phyloP scores from a whole-genome alignment of 2,797 vertebrate genomes.

The Eurystomus glaucurus region DNA sequence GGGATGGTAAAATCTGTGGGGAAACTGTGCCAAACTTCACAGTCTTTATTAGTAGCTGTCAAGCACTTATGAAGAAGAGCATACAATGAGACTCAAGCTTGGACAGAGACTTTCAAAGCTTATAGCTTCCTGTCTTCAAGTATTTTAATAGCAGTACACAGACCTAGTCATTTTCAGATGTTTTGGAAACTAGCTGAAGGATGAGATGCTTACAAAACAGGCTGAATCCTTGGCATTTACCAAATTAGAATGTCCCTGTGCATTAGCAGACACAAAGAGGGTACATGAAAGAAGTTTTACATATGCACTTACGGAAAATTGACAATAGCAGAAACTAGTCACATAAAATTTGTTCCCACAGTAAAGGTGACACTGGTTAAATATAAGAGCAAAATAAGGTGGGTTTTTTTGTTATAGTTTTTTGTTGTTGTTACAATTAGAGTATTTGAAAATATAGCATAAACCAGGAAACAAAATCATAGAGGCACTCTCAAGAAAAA shows the following conservation, averaged over 20 bases:
- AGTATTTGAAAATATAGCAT: neutral
- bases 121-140: neutral
- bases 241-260: neutral
- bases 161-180: neutral
- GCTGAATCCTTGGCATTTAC: neutral
- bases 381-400: neutral
- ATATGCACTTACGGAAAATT: neutral
- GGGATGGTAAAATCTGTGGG: neutral
- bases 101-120: neutral
- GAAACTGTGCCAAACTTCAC: neutral
- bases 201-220: neutral
- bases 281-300: neutral
- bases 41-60: conserved; percentile 8
- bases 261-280: neutral
- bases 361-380: neutral
- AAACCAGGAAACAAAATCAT: neutral
- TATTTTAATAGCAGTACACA: neutral
- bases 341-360: neutral
- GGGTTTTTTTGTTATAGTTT: fast-evolving
- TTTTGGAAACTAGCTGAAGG: neutral
- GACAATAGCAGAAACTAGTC: neutral
- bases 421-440: neutral
- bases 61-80: neutral
- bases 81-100: neutral
- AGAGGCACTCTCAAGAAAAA: neutral